Evolutionary conservation across 2,113 vertebrate species (phyloP).

Genomic region (Sciurus niger): DNA sequence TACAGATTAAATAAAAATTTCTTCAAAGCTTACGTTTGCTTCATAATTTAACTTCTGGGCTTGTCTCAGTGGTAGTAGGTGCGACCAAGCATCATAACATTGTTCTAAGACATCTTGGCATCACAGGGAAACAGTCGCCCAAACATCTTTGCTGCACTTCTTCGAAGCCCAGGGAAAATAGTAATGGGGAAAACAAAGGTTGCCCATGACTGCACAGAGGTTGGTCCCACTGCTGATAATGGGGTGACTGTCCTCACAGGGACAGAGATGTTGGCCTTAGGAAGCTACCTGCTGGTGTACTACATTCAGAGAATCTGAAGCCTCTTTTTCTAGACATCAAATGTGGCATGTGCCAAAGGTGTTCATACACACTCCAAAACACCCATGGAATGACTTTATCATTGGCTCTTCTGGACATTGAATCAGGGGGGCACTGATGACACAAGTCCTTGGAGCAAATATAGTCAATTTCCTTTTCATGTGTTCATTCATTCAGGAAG

Average conservation of each 20-base stretch:
- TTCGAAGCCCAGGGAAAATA: constrained; percentile 72
- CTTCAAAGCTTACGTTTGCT: constrained; percentile 92
- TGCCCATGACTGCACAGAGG: rapidly evolving
- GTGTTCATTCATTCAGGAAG: background rate
- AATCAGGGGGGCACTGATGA: background rate
- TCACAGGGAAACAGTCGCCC: constrained; percentile 82
- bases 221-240: constrained; percentile 31
- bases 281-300: background rate
- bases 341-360: background rate
- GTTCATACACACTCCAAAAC: background rate
- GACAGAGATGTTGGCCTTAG: constrained; percentile 37
- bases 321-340: background rate
- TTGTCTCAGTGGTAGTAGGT: constrained; percentile 88
- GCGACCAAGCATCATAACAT: constrained; percentile 85
- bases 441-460: background rate
- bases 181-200: constrained; percentile 34
- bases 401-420: background rate
- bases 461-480: background rate
- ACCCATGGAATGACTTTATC: background rate
- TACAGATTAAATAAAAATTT: constrained; percentile 93
- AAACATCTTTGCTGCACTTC: constrained; percentile 78
- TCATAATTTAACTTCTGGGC: constrained; percentile 93
- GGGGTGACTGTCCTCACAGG: background rate
- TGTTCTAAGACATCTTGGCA: constrained; percentile 87
- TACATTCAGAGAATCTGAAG: background rate